A percentile compares a stretch with the other conserved stretches of the same genome.
These are phyloP conservation scores for Actinia equina DNA, from an alignment of 64 coral and sea anemone genomes.

Conservation along the genomic window DNA sequence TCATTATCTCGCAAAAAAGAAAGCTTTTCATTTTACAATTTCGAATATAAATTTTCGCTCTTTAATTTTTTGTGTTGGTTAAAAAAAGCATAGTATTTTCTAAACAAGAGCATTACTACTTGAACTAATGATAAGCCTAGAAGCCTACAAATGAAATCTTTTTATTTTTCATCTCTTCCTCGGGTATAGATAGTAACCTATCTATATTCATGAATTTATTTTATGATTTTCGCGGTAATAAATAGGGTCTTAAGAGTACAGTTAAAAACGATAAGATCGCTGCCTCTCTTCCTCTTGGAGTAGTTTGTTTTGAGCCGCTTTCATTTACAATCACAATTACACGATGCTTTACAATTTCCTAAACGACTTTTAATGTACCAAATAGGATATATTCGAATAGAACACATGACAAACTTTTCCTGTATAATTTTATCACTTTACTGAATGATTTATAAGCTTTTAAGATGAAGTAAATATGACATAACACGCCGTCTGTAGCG, in stretches of 20 bases:
- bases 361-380: slow-evolving; percentile 8
- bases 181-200: background rate
- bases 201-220: background rate
- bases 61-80: background rate
- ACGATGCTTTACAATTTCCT: background rate
- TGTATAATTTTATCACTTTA: background rate
- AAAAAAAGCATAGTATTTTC: background rate
- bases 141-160: too few relatives aligned
- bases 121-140: too few relatives aligned
- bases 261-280: background rate
- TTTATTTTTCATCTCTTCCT: background rate
- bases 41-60: background rate
- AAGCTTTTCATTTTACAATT: too few relatives aligned
- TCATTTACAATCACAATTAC: background rate
- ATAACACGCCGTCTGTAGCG: background rate
- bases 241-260: background rate
- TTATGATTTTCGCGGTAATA: background rate
- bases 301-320: background rate
- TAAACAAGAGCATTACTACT: too few relatives aligned
- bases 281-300: background rate
- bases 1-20: too few relatives aligned
- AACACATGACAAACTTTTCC: background rate
- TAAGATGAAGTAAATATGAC: background rate
- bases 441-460: background rate
- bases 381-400: background rate